Conservation (phyloP, 2,113 vertebrate species). For the Amia ocellicauda region DNA sequence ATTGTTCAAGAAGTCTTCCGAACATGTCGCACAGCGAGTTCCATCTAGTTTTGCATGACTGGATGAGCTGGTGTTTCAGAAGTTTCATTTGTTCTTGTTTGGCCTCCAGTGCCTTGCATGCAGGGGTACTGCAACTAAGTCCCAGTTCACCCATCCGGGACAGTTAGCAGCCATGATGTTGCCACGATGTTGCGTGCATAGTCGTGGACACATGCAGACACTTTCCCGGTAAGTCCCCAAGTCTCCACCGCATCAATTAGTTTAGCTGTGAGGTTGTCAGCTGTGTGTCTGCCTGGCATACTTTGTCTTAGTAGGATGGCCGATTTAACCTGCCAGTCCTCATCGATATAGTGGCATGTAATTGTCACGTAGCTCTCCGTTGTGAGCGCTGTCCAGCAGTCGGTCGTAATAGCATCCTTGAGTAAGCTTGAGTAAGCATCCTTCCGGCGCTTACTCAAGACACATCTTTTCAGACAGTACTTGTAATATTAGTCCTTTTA, state of each 20-base stretch:
- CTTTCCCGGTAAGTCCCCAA: conserved; percentile 3
- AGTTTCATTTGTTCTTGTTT: conserved; percentile 22
- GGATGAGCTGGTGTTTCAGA: conserved; percentile 10
- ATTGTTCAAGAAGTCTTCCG: conserved; percentile 1
- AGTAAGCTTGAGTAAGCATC: too few species aligned
- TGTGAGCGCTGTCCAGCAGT: conserved; percentile 5
- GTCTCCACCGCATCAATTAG: background rate
- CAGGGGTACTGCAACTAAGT: conserved; percentile 14
- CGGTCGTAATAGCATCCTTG: too few species aligned
- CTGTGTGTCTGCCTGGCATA: conserved; percentile 10
- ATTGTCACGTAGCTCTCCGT: conserved; percentile 21
- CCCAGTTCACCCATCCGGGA: conserved; percentile 1
- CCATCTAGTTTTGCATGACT: conserved; percentile 24
- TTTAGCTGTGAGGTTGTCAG: conserved; percentile 12
- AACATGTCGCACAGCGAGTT: too few species aligned
- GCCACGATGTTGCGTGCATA: background rate
- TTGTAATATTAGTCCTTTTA: too few species aligned
- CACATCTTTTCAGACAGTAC: too few species aligned
- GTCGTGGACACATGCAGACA: conserved; percentile 6
- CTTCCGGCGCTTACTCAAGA: too few species aligned
- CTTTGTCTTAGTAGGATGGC: conserved; percentile 13
- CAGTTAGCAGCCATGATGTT: too few species aligned
- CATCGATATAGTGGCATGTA: conserved; percentile 19
- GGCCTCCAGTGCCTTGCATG: conserved; percentile 16
- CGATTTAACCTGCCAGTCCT: conserved; percentile 7